Evolutionary conservation across 2,888 invertebrate genomes (phyloP).

Genomic region (Mesoligia furuncula): DNA sequence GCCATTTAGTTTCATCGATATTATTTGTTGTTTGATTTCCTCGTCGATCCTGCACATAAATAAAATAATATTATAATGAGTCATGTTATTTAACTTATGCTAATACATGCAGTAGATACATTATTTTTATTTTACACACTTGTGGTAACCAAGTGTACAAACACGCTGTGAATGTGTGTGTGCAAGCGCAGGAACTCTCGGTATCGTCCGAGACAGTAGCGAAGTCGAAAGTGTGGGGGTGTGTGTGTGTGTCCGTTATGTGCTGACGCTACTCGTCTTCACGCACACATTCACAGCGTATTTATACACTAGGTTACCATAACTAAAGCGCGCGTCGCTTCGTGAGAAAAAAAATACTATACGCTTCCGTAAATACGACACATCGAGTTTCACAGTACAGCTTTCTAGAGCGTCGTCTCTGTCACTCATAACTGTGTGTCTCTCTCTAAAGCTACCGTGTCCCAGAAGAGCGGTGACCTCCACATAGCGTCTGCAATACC

Average conservation of each 20-base stretch:
- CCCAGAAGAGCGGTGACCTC: neutral
- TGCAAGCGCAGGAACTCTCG: too few species aligned
- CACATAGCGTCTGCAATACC: neutral
- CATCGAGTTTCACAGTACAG: neutral
- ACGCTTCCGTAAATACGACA: neutral
- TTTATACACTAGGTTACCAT: too few species aligned
- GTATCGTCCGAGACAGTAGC: too few species aligned
- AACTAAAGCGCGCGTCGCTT: too few species aligned
- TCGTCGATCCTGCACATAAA: conserved; percentile 29
- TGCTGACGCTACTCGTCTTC: too few species aligned
- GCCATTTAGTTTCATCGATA: conserved; percentile 39
- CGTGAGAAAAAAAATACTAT: too few species aligned
- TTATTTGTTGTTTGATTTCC: conserved; percentile 33
- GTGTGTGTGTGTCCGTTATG: too few species aligned
- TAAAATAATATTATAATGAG: neutral
- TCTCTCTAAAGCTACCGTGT: neutral
- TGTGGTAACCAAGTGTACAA: too few species aligned
- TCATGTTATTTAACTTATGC: neutral
- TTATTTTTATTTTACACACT: too few species aligned
- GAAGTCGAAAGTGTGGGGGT: too few species aligned
- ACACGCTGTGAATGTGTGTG: neutral
- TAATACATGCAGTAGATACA: neutral
- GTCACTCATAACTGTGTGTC: neutral
- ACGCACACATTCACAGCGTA: too few species aligned
- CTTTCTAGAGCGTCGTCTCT: neutral